phyloP scores from a whole-genome alignment of 2,797 vertebrate genomes.

The Chromobotia macracanthus region DNA sequence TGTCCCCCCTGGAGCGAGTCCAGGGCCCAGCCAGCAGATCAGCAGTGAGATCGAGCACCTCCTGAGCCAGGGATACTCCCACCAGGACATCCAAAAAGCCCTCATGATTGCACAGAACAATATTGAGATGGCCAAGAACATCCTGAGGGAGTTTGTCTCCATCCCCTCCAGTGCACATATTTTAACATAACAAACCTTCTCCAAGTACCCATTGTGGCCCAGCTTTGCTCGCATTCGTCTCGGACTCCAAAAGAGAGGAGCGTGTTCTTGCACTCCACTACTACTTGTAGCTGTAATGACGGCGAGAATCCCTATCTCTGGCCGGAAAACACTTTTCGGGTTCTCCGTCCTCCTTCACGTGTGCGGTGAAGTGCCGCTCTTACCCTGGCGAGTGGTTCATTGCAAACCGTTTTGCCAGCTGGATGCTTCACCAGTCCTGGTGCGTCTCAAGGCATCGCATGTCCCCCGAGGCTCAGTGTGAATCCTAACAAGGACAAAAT shows the following conservation, averaged over 20 bases:
- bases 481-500: constrained; percentile 74
- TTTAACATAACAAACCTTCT: constrained; percentile 84
- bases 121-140: constrained; percentile 98
- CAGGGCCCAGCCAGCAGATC: constrained; percentile 75
- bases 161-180: constrained; percentile 90
- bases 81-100: constrained; percentile 99
- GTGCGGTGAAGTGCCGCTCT: neutral
- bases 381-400: constrained; percentile 4
- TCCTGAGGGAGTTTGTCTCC: constrained; percentile 95
- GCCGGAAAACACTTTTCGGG: constrained; percentile 18
- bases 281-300: constrained; percentile 21
- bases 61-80: constrained; percentile 96
- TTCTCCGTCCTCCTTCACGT: constrained; percentile 7
- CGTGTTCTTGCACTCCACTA: neutral
- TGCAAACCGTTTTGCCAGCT: constrained; percentile 18
- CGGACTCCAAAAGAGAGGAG: constrained; percentile 46
- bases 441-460: constrained; percentile 40
- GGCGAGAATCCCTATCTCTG: neutral
- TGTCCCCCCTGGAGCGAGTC: constrained; percentile 60
- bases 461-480: constrained; percentile 47
- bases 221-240: constrained; percentile 58
- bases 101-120: constrained; percentile 98
- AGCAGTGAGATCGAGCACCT: constrained; percentile 94
- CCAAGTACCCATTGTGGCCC: constrained; percentile 43
- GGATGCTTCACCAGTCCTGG: constrained; percentile 19